Percentiles rank a stretch among this genome's conserved stretches.
These are phyloP conservation scores for Drosophila gaucha DNA, from an alignment of 2,888 invertebrate species.

Conservation along the genomic window DNA sequence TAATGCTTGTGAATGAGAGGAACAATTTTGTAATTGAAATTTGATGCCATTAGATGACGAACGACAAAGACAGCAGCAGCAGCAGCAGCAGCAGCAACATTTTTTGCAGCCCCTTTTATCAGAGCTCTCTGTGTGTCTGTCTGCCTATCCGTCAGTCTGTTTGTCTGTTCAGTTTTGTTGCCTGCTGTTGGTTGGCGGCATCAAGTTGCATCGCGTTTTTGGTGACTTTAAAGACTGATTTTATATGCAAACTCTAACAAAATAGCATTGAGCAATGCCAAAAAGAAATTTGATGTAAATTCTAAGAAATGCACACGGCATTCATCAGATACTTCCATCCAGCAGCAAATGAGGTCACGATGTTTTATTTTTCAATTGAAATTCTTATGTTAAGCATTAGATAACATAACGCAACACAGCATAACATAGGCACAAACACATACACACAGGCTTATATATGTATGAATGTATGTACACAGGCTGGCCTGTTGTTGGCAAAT, in stretches of 20 bases:
- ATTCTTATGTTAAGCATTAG: constrained; percentile 38
- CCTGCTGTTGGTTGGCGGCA: constrained; percentile 24
- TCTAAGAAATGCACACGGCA: constrained; percentile 63
- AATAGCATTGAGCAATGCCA: constrained; percentile 62
- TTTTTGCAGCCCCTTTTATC: constrained; percentile 48
- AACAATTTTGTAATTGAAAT: constrained; percentile 83
- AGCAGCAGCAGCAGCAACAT: constrained; percentile 38
- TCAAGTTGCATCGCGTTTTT: constrained; percentile 65
- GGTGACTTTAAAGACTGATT: constrained; percentile 55
- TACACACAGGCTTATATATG: not conserved
- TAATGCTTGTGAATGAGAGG: constrained; percentile 54
- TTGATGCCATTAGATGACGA: constrained; percentile 80
- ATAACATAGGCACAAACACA: constrained; percentile 1
- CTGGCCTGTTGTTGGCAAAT: constrained; percentile 32
- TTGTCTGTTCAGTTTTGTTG: constrained; percentile 21
- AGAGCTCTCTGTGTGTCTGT: constrained; percentile 3
- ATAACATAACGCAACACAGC: constrained; percentile 18
- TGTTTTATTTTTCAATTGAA: constrained; percentile 39
- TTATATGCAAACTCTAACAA: constrained; percentile 49
- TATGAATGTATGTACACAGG: not conserved
- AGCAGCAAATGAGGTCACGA: constrained; percentile 59
- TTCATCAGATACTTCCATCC: constrained; percentile 59
- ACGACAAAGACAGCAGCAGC: constrained; percentile 33
- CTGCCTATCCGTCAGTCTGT: constrained; percentile 6
- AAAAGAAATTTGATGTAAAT: constrained; percentile 71